A percentile compares a stretch with the other conserved stretches of the same genome.
These are phyloP conservation scores for Xanthorhoe designata DNA, from an alignment of 2,888 invertebrate genomes.

Conservation along the genomic window DNA sequence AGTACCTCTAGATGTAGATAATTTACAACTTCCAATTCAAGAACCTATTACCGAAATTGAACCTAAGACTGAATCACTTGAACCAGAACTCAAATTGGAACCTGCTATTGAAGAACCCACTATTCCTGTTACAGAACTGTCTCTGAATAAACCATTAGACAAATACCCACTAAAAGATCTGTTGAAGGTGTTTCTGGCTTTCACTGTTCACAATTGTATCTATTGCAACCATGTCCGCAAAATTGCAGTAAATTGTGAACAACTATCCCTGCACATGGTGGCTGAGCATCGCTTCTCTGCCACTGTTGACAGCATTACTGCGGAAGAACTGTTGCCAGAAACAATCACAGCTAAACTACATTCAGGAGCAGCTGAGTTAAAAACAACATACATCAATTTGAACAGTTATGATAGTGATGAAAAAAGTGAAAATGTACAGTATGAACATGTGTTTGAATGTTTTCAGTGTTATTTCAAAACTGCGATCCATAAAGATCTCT, in stretches of 20 bases:
- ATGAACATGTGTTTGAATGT: slow-evolving; percentile 92
- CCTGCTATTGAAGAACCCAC: slow-evolving; percentile 80
- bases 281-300: slow-evolving; percentile 93
- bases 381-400: slow-evolving; percentile 89
- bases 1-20: slow-evolving; percentile 45
- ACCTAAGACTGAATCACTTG: slow-evolving; percentile 64
- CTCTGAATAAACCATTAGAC: slow-evolving; percentile 90
- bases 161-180: slow-evolving; percentile 90
- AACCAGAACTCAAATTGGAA: slow-evolving; percentile 59
- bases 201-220: slow-evolving; percentile 89
- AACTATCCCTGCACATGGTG: slow-evolving; percentile 92
- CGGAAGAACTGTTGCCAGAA: slow-evolving; percentile 89
- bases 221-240: slow-evolving; percentile 95
- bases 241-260: slow-evolving; percentile 93
- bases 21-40: slow-evolving; percentile 29
- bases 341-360: slow-evolving; percentile 89
- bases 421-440: slow-evolving; percentile 83
- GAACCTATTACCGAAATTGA: slow-evolving; percentile 59
- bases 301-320: slow-evolving; percentile 91
- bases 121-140: slow-evolving; percentile 88
- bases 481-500: slow-evolving; percentile 92
- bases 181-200: slow-evolving; percentile 89
- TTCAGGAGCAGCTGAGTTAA: slow-evolving; percentile 86
- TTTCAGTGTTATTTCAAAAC: slow-evolving; percentile 94
- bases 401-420: slow-evolving; percentile 88